Conservation (phyloP, 2,113 vertebrate species). For the Boleophthalmus pectinirostris region DNA sequence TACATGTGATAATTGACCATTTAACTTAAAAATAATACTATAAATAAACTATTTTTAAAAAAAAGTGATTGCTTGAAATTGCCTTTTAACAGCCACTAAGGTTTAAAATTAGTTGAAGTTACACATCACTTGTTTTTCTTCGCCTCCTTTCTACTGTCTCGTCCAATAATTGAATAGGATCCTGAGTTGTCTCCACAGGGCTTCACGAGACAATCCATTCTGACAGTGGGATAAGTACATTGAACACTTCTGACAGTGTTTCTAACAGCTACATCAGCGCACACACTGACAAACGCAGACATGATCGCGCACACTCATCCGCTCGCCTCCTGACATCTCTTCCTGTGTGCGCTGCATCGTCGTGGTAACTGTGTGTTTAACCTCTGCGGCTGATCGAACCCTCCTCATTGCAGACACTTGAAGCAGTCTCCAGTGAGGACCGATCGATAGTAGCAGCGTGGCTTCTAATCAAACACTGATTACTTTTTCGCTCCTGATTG, state of each 20-base stretch:
- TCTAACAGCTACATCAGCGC: conserved; percentile 18
- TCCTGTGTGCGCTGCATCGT: conserved; percentile 38
- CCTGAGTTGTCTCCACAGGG: conserved; percentile 16
- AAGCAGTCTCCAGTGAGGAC: conserved; percentile 37
- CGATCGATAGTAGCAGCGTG: conserved; percentile 61
- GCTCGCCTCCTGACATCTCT: conserved; percentile 31
- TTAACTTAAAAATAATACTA: too few species aligned
- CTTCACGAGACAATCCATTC: conserved; percentile 23
- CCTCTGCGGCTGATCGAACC: conserved; percentile 52
- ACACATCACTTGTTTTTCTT: conserved; percentile 10
- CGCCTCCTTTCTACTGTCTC: conserved; percentile 6
- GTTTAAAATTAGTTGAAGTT: background rate
- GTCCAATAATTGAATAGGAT: conserved; percentile 27
- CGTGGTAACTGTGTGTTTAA: conserved; percentile 55
- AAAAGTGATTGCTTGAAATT: too few species aligned
- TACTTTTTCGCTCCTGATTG: conserved; percentile 62
- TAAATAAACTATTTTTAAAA: too few species aligned
- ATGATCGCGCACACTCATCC: conserved; percentile 41
- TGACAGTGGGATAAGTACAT: conserved; percentile 17
- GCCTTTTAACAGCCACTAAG: background rate
- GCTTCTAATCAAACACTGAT: conserved; percentile 69
- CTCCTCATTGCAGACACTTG: conserved; percentile 46
- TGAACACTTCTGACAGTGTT: conserved; percentile 18
- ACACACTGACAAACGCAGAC: conserved; percentile 23
- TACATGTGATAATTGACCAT: too few species aligned